These are phyloP conservation scores for Alces alces DNA, from an alignment of 2,113 vertebrate genomes.

Conservation along the genomic window DNA sequence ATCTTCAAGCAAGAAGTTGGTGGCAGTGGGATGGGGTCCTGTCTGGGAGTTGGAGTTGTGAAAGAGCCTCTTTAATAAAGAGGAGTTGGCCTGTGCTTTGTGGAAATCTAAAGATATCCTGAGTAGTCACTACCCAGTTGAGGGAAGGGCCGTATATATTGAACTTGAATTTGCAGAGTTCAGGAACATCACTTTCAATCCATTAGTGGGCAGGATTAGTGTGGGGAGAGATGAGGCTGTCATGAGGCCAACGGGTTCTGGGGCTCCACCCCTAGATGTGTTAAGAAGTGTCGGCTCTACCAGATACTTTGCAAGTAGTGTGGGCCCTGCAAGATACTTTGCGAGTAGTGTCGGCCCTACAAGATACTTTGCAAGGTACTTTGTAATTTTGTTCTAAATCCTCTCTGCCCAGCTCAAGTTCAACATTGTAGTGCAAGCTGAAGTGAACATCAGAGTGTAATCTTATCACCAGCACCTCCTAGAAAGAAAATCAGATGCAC, in stretches of 20 bases:
- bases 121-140: neutral
- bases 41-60: neutral
- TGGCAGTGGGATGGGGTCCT: neutral
- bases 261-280: neutral
- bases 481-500: neutral
- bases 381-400: neutral
- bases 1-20: rapidly evolving
- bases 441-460: neutral
- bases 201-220: neutral
- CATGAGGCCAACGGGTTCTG: neutral
- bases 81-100: neutral
- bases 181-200: neutral
- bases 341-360: no score
- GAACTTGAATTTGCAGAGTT: neutral
- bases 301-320: neutral
- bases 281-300: rapidly evolving
- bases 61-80: neutral
- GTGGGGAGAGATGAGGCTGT: neutral
- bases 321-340: neutral
- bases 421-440: no score
- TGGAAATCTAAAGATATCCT: neutral
- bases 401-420: neutral
- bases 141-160: neutral
- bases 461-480: neutral
- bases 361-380: neutral